Base-by-base conservation (phyloP, 2,113 vertebrate species). In the Cnemophilus loriae region DNA sequence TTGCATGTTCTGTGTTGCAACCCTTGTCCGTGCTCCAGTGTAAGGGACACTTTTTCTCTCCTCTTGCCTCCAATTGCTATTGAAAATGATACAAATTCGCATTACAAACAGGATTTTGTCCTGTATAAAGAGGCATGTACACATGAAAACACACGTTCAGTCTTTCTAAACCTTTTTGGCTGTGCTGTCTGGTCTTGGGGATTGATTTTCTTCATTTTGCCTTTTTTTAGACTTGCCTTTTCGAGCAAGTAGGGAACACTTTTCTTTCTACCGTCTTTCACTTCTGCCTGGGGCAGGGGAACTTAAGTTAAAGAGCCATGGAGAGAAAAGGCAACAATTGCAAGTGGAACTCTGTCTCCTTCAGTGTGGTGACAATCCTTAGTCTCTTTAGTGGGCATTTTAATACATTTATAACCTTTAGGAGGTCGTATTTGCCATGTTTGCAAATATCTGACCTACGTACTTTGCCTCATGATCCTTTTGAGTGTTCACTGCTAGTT, bases 81-180 rank as follows among this genome's bases (percentile, higher is more conserved):
- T 50, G 42, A 67, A 87, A 75, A 64, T 35, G 10, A 12, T 4
- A 35, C 5, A n/a, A 75, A 71, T 81, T 71, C 7, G 7, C 13
- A 28, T 32, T 78, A 20, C 3, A 61, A 47, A 35, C 11, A 49
- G 10, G 12, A 63, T 67, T 81, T 81, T 70, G 1, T 49, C 4
- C 35, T 57, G 7, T 37, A 21, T 20, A 37, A 57, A 78, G 39
- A 59, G 4, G 4, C 44, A 57, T 0, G 1, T 24, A 16, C 3
- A 6, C 6, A 18, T 49, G 53, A 64, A 85, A 64, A 79, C 1
- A 0, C 8, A 30, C 3, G 7, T 60, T 75, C 16, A 5, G 1
- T 68, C 13, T 85, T 11, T 49, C 16, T 84, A 37, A 73, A 49
- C 18, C 6, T 49, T 87, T 67, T 17, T 13, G 16, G 12, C 42